A percentile compares a stretch with the other conserved stretches of the same genome.
Evolutionary conservation across 2,113 vertebrate species (phyloP).

Genomic region (Ceratotherium simum): DNA sequence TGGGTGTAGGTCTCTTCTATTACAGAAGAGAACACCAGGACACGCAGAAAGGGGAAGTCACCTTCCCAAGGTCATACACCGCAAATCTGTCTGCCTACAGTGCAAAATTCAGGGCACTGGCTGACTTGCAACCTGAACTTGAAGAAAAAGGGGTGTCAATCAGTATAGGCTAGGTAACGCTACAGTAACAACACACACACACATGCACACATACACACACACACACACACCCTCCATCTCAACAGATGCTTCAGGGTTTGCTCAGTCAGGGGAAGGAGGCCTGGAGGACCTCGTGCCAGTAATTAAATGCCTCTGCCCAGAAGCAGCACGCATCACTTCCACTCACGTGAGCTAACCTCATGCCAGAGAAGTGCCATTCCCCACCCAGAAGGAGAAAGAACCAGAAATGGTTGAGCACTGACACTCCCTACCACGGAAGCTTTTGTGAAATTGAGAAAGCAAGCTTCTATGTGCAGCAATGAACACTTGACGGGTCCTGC

Average conservation of each 20-base stretch:
- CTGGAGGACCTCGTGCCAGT: not conserved
- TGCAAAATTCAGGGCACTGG: not conserved
- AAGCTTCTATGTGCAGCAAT: not conserved
- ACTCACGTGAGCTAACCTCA: accelerated
- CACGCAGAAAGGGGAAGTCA: not conserved
- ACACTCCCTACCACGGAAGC: not conserved
- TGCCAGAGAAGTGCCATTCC: not conserved
- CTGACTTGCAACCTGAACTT: not conserved
- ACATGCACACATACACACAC: not conserved
- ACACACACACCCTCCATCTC: not conserved
- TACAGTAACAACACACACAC: not conserved
- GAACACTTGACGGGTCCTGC: too few relatives aligned
- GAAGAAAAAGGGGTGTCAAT: not conserved
- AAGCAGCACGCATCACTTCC: not conserved
- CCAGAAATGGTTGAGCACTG: not conserved
- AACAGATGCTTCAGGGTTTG: not conserved
- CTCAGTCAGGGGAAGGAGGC: accelerated
- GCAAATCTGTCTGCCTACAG: not conserved
- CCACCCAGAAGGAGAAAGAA: not conserved
- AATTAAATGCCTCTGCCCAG: not conserved
- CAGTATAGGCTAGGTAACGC: not conserved
- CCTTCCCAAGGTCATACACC: not conserved
- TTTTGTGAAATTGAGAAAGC: not conserved
- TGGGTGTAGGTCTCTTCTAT: not conserved
- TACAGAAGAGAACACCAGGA: not conserved